These are phyloP conservation scores for Balaeniceps rex DNA, from an alignment of 2,113 vertebrate species.

Conservation along the genomic window DNA sequence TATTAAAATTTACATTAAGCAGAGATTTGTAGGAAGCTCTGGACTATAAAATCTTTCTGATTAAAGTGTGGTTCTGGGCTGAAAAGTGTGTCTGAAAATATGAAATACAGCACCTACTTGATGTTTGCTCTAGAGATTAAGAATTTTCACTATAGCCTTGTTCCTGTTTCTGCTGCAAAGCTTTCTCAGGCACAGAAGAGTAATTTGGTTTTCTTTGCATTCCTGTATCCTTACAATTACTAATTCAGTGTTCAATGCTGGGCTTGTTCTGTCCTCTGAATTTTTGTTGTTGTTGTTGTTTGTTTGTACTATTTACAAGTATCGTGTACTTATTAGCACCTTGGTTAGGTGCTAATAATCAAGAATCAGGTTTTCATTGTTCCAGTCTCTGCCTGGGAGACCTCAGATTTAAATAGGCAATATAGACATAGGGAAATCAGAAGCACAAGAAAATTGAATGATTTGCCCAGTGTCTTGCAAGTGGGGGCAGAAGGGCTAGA, in stretches of 20 bases:
- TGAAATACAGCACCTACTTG: constrained; percentile 6
- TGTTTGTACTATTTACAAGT: background rate
- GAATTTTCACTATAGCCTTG: background rate
- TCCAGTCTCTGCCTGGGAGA: background rate
- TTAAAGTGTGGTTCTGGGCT: constrained; percentile 24
- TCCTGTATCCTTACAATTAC: background rate
- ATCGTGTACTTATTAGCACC: background rate
- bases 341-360: background rate
- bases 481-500: background rate
- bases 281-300: background rate
- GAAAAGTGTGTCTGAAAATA: constrained; percentile 3
- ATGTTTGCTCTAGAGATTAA: constrained; percentile 21
- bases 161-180: background rate
- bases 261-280: background rate
- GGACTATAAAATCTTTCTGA: constrained; percentile 45
- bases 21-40: constrained; percentile 32
- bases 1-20: constrained; percentile 47
- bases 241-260: background rate
- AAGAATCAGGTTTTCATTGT: background rate
- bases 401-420: background rate
- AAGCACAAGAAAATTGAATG: background rate
- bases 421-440: background rate
- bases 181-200: background rate
- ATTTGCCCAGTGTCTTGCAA: background rate
- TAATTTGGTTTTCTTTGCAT: background rate